Percentiles rank a stretch among this genome's conserved stretches.
Evolutionary conservation across 1,140 invertebrate genomes (phyloP).

Genomic region (Phortica variegata): DNA sequence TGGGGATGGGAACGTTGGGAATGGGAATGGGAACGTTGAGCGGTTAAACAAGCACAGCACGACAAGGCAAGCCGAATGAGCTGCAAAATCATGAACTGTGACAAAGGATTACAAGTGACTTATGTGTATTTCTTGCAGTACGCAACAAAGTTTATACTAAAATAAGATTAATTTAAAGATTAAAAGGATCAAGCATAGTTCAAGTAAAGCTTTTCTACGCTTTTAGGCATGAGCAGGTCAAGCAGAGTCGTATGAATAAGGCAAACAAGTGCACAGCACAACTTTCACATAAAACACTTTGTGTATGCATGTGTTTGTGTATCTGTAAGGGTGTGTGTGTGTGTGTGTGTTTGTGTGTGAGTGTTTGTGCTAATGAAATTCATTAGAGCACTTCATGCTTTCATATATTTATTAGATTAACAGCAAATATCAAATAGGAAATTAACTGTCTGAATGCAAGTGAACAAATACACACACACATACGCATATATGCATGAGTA

Average conservation of each 20-base stretch:
- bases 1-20: no score
- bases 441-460: conserved; percentile 54
- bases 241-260: no score
- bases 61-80: no score
- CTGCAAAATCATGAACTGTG: conserved; percentile 41
- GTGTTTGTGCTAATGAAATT: conserved; percentile 5
- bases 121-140: conserved; percentile 20
- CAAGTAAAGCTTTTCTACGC: no score
- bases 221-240: no score
- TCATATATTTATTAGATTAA: conserved; percentile 49
- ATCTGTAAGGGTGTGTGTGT: background rate
- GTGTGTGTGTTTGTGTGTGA: conserved; percentile 4
- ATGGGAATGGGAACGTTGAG: no score
- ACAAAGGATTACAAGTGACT: conserved; percentile 46
- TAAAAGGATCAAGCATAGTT: conserved; percentile 10
- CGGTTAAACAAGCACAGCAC: no score
- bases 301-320: no score
- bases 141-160: conserved; percentile 35
- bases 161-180: conserved; percentile 48
- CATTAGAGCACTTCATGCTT: conserved; percentile 7
- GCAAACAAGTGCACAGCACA: no score
- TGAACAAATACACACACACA: no score
- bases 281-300: no score
- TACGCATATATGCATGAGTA: no score
- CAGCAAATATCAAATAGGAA: conserved; percentile 53